These are phyloP conservation scores for Micronycteris hirsuta DNA, from an alignment of 2,113 vertebrate genomes.

Conservation along the genomic window DNA sequence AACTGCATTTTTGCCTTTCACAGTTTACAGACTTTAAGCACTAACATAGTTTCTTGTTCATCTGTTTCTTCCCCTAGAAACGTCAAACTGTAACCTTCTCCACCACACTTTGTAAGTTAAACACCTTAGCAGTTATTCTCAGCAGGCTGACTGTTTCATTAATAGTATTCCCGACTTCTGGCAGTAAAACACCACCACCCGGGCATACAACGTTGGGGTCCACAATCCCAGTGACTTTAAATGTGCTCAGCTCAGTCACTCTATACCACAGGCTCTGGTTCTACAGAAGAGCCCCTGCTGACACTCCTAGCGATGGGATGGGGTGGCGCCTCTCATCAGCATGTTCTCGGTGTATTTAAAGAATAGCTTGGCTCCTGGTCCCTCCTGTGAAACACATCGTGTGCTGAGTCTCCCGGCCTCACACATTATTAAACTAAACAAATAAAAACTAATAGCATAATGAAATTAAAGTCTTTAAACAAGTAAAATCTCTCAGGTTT, in stretches of 20 bases:
- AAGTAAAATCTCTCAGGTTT: not conserved
- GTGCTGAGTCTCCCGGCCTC: not conserved
- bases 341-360: too few species aligned
- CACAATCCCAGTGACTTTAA: not conserved
- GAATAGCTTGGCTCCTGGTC: not conserved
- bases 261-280: not conserved
- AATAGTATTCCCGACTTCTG: not conserved
- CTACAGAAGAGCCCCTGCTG: not conserved
- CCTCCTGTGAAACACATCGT: not conserved
- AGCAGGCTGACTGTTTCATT: not conserved
- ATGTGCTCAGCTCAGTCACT: not conserved
- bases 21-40: not conserved
- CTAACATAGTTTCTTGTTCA: not conserved
- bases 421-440: not conserved
- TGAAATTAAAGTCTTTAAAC: not conserved
- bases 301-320: not conserved
- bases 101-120: not conserved
- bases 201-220: not conserved
- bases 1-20: not conserved
- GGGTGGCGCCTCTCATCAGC: not conserved
- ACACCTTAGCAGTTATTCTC: not conserved
- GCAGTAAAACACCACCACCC: not conserved
- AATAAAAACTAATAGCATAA: not conserved
- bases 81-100: not conserved
- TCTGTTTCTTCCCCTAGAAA: not conserved